phyloP scores from a whole-genome alignment of 2,888 invertebrate genomes.

The Macroteleia sp. region DNA sequence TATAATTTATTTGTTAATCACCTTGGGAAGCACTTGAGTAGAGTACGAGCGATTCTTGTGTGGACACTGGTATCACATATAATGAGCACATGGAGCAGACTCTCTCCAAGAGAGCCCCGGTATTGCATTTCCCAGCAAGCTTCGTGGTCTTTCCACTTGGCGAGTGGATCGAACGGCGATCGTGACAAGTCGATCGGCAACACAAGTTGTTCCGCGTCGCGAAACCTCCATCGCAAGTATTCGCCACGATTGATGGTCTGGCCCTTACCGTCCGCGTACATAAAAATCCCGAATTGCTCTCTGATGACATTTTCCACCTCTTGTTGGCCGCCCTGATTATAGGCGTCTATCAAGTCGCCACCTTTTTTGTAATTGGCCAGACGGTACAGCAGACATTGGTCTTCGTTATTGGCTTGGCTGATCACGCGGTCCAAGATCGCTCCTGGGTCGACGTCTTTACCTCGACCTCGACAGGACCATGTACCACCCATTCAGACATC shows the following conservation, averaged over 20 bases:
- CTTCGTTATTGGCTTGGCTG: conserved; percentile 93
- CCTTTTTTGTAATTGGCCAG: conserved; percentile 96
- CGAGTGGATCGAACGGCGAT: conserved; percentile 93
- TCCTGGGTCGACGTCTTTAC: conserved; percentile 85
- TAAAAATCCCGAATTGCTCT: conserved; percentile 93
- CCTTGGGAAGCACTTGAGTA: conserved; percentile 96
- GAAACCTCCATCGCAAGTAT: conserved; percentile 94
- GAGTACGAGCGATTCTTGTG: conserved; percentile 92
- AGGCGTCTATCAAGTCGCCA: conserved; percentile 94
- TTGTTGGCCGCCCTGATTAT: conserved; percentile 91
- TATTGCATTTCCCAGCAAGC: conserved; percentile 99
- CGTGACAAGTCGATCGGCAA: conserved; percentile 94
- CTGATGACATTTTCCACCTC: conserved; percentile 93
- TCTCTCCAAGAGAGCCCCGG: conserved; percentile 97
- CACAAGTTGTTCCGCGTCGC: conserved; percentile 92
- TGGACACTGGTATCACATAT: conserved; percentile 96
- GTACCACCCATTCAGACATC: conserved; percentile 82
- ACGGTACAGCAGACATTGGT: conserved; percentile 93
- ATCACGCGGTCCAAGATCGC: conserved; percentile 95
- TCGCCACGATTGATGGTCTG: conserved; percentile 94
- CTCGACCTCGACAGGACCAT: conserved; percentile 81
- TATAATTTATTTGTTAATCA: no score
- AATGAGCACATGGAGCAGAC: conserved; percentile 96
- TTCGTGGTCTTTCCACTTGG: conserved; percentile 94
- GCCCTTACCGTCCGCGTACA: conserved; percentile 94